These are phyloP conservation scores for Agriopis leucophaearia DNA, from an alignment of 2,888 invertebrate species.

Conservation along the genomic window DNA sequence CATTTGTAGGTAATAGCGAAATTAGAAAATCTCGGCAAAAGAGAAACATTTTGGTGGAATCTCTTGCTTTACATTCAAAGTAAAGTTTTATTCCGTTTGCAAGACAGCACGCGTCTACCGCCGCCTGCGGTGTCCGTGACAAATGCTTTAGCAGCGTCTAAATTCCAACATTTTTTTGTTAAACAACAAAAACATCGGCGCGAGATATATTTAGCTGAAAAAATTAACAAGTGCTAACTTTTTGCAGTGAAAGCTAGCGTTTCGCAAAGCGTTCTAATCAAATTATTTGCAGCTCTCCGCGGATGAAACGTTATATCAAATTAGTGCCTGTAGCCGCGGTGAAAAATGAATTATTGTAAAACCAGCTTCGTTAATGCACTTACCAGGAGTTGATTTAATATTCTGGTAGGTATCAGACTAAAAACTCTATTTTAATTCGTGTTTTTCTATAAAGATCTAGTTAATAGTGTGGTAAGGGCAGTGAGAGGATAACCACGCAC, in stretches of 20 bases:
- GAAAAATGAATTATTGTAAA: slow-evolving; percentile 27
- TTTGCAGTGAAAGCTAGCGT: slow-evolving; percentile 42
- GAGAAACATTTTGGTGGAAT: slow-evolving; percentile 24
- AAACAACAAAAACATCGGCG: slow-evolving; percentile 45
- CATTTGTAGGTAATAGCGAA: slow-evolving; percentile 28
- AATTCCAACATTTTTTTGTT: slow-evolving; percentile 50
- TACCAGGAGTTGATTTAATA: slow-evolving; percentile 17
- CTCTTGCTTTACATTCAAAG: slow-evolving; percentile 38
- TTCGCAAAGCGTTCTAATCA: slow-evolving; percentile 50
- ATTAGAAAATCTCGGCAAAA: slow-evolving; percentile 22
- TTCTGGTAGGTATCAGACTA: slow-evolving; percentile 9
- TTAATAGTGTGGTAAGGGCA: neutral
- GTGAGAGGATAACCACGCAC: no score
- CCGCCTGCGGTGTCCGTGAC: slow-evolving; percentile 57
- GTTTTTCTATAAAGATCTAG: neutral
- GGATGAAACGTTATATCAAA: slow-evolving; percentile 32
- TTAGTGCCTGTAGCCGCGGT: slow-evolving; percentile 18
- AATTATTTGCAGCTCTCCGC: slow-evolving; percentile 40
- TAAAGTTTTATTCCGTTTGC: slow-evolving; percentile 53
- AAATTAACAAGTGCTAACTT: slow-evolving; percentile 43
- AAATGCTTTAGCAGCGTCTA: slow-evolving; percentile 60
- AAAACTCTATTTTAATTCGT: neutral
- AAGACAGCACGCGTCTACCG: slow-evolving; percentile 41
- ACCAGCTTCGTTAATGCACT: slow-evolving; percentile 25
- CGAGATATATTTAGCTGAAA: slow-evolving; percentile 41